Base-by-base conservation (phyloP, 2,888 invertebrate genomes). In the Incurvaria masculella region DNA sequence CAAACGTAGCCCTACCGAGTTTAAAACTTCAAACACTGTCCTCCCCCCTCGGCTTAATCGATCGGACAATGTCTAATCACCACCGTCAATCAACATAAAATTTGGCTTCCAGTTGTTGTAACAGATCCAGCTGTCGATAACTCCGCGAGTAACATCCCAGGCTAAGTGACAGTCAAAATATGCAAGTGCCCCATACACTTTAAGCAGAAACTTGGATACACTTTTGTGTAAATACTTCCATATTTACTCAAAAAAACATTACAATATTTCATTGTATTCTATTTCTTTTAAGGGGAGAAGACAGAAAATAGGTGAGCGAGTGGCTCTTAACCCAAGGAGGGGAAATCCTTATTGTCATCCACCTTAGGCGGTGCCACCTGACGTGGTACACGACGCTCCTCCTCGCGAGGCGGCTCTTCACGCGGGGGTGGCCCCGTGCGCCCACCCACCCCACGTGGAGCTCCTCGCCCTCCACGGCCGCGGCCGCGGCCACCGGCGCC, bases 291-390 rank as follows among this genome's bases (percentile, higher is more conserved):
- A 65, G 69, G 75, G 63, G 72, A 72, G 73, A 64, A 66, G 68
- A 65, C 63, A 53, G 62, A 57, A 63, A 69, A 72, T 70, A 71
- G 41, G 21, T 66, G 66, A 61, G 63, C 58, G 62, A 65, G 64
- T 69, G 69, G 14, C 14, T 8, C 33, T 80, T 89, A 91, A 73
- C 92, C 91, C 69, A 96, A 85, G 67, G 93, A 92, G 59, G 96
- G 96, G 80, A 97, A 96, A 78, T 95, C 95, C 72, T 89, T 89
- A 81, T 94, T 94, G 79, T 96, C 95, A 69, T 95, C 94, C 56
- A 97, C 94, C 73, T 94, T 94, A 18, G 95, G 94, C 57, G 88
- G 87, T 52, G 78, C 67, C 26, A 61, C 66, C 53, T 60, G 66
- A 52, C 69, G 67, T 53, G 63, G 63, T 51, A 52, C 57, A 21